Evolutionary conservation across 2,113 vertebrate genomes (phyloP).

Genomic region (Atlantisia rogersi): DNA sequence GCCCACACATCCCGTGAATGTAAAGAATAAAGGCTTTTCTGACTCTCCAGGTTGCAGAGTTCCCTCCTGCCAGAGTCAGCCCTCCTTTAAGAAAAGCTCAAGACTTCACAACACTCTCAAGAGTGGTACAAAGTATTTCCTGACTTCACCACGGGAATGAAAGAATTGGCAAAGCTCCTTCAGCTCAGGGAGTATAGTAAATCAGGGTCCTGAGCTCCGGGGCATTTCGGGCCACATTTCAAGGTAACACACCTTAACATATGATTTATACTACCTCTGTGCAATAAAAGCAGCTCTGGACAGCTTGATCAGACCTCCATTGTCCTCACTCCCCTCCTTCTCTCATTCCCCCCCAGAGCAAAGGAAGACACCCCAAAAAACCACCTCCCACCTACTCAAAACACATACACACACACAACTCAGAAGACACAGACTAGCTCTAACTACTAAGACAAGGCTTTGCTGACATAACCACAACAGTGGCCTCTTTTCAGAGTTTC

Average conservation of each 20-base stretch:
- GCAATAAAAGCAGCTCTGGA: background rate
- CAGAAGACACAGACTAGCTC: background rate
- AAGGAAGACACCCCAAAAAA: rapidly evolving
- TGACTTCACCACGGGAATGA: background rate
- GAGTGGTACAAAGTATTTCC: background rate
- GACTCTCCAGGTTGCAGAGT: background rate
- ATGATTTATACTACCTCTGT: background rate
- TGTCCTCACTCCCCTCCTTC: background rate
- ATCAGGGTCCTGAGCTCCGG: background rate
- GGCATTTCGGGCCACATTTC: background rate
- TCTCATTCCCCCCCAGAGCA: background rate
- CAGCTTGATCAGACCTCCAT: background rate
- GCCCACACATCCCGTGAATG: background rate
- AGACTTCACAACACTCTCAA: background rate
- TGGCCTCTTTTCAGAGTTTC: background rate
- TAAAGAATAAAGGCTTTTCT: background rate
- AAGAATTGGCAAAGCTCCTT: background rate
- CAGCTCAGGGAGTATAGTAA: background rate
- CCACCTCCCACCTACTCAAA: background rate
- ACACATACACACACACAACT: background rate
- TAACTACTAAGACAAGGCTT: background rate
- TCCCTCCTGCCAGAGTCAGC: background rate
- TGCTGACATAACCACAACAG: background rate
- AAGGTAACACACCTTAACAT: background rate
- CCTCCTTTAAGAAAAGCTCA: background rate